phyloP scores from a whole-genome alignment of 1,140 invertebrate species.

The Drosophila azteca region DNA sequence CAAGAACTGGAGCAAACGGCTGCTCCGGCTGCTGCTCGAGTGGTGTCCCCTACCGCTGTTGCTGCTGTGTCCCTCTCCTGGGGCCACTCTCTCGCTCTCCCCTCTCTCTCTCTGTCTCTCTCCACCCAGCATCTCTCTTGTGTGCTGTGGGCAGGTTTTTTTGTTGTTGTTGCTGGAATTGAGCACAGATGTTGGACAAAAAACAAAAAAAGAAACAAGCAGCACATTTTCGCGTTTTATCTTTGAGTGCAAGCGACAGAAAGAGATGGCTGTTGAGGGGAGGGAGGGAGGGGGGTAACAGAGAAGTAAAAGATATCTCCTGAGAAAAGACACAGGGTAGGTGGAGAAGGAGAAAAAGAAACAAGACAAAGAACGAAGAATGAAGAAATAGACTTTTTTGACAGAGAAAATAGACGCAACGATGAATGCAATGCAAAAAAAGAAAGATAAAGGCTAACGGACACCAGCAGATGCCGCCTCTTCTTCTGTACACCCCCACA shows the following conservation, averaged over 20 bases:
- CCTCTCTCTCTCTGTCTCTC: no score
- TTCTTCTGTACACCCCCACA: no score
- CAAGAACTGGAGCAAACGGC: slow-evolving; percentile 52
- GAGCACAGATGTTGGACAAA: slow-evolving; percentile 32
- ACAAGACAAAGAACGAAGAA: slow-evolving; percentile 25
- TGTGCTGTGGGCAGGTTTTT: slow-evolving; percentile 44
- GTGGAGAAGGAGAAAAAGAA: slow-evolving; percentile 23
- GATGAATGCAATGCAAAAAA: slow-evolving; percentile 15
- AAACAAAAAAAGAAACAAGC: slow-evolving; percentile 24
- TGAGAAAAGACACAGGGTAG: slow-evolving; percentile 12
- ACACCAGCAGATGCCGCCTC: slow-evolving; percentile 2
- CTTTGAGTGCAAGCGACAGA: slow-evolving; percentile 10
- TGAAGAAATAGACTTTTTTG: slow-evolving; percentile 24
- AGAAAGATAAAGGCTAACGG: slow-evolving; percentile 7
- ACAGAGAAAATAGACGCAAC: slow-evolving; percentile 11
- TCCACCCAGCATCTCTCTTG: neutral
- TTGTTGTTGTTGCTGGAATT: slow-evolving; percentile 29
- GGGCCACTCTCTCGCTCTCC: no score
- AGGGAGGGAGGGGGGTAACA: neutral
- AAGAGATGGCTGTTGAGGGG: neutral
- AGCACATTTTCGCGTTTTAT: slow-evolving; percentile 37
- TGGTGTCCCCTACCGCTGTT: slow-evolving; percentile 26
- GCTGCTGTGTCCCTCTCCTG: no score
- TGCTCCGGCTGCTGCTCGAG: slow-evolving; percentile 13
- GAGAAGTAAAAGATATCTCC: neutral